phyloP scores from a whole-genome alignment of 2,113 vertebrate species.

The Zosterops japonicus region DNA sequence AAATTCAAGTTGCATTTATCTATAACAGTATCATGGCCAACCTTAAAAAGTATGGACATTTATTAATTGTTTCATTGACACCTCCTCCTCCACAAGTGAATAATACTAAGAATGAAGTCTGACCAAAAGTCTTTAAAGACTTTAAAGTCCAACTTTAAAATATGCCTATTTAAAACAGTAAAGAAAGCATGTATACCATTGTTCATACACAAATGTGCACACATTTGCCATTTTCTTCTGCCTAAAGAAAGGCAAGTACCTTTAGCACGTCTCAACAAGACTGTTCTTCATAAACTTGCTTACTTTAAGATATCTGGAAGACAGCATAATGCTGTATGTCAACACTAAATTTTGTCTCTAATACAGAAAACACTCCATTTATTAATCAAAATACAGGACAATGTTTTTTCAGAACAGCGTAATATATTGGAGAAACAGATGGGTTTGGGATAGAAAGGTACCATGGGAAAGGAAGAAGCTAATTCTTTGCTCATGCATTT shows the following conservation, averaged over 20 bases:
- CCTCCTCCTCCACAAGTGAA: not conserved
- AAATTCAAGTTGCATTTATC: not conserved
- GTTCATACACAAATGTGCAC: not conserved
- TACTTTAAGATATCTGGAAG: not conserved
- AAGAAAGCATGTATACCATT: not conserved
- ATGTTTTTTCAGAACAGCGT: not conserved
- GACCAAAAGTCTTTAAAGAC: not conserved
- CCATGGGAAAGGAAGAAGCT: not conserved
- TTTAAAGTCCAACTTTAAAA: not conserved
- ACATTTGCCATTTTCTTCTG: not conserved
- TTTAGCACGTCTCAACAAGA: not conserved
- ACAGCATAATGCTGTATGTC: not conserved
- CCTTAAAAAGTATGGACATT: not conserved
- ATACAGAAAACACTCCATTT: not conserved
- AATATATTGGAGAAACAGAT: not conserved
- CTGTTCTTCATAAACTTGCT: not conserved
- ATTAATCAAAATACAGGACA: not conserved
- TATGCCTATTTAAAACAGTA: not conserved
- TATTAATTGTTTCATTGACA: not conserved
- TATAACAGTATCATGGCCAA: not conserved
- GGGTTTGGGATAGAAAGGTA: not conserved
- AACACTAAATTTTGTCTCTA: not conserved
- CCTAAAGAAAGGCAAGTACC: not conserved
- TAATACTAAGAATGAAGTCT: not conserved
- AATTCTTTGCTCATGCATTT: not conserved